Conservation (phyloP, 1,140 invertebrate species). For the Drosophila pseudoananassae region DNA sequence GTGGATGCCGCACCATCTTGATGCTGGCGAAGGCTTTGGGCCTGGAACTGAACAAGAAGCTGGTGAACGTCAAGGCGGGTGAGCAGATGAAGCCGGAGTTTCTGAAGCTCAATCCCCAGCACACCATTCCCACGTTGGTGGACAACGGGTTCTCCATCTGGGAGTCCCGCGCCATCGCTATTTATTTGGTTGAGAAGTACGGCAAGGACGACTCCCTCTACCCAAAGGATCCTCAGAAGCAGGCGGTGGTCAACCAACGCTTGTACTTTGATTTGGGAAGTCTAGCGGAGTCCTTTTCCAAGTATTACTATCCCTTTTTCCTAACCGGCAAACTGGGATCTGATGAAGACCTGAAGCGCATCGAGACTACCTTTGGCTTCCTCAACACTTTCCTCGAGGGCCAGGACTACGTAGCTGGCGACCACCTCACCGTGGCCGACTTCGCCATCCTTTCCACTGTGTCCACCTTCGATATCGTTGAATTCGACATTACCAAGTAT, state of each 20-base stretch:
- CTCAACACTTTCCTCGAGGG: constrained; percentile 46
- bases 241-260: constrained; percentile 85
- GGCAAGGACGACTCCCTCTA: constrained; percentile 85
- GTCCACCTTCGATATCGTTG: constrained; percentile 30
- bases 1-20: constrained; percentile 83
- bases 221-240: constrained; percentile 85
- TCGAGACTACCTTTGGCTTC: constrained; percentile 36
- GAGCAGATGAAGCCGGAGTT: constrained; percentile 89
- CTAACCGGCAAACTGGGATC: constrained; percentile 12
- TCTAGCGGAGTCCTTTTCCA: constrained; percentile 38
- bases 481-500: constrained; percentile 49
- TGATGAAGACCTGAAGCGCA: constrained; percentile 34
- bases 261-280: constrained; percentile 86
- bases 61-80: constrained; percentile 86
- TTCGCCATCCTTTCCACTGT: constrained; percentile 49
- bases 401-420: constrained; percentile 48
- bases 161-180: constrained; percentile 68
- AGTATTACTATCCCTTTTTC: constrained; percentile 51
- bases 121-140: constrained; percentile 72
- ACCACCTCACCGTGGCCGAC: constrained; percentile 46
- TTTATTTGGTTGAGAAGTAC: constrained; percentile 71
- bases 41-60: constrained; percentile 80
- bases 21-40: constrained; percentile 84
- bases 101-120: constrained; percentile 73
- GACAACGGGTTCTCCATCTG: constrained; percentile 63